Percentiles rank a stretch among this genome's conserved stretches.
Conservation (phyloP, 1,140 invertebrate species). For the Drosophila dunni region DNA sequence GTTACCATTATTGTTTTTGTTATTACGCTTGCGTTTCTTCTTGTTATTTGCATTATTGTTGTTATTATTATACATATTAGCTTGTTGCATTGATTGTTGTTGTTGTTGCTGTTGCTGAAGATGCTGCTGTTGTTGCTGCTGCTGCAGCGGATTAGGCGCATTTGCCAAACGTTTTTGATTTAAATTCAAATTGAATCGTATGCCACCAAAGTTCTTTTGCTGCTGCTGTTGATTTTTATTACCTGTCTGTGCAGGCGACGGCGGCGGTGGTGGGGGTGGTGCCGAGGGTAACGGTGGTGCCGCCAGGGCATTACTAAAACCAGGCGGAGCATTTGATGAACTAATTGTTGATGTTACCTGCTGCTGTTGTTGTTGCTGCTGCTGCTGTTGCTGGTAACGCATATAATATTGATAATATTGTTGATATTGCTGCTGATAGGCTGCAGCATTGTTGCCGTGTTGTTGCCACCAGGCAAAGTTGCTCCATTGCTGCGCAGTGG, state of each 20-base stretch:
- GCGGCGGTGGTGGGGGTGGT: conserved; percentile 52
- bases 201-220: conserved; percentile 81
- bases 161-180: conserved; percentile 76
- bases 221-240: conserved; percentile 50
- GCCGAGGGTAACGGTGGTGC: conserved; percentile 69
- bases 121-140: conserved; percentile 80
- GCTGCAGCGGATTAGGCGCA: conserved; percentile 75
- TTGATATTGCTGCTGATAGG: conserved; percentile 77
- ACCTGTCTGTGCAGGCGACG: conserved; percentile 33
- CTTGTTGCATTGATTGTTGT: conserved; percentile 42
- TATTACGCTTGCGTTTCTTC: conserved; percentile 91
- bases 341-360: conserved; percentile 73
- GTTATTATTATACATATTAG: conserved; percentile 58
- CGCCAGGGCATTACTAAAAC: conserved; percentile 76
- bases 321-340: conserved; percentile 76
- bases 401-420: conserved; percentile 83
- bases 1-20: conserved; percentile 85
- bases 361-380: conserved; percentile 74
- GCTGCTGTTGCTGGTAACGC: conserved; percentile 77
- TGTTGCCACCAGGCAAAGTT: conserved; percentile 76
- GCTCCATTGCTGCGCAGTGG: conserved; percentile 63
- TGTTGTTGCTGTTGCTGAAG: conserved; percentile 37
- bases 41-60: conserved; percentile 84
- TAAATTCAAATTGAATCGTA: conserved; percentile 84
- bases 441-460: conserved; percentile 53